Evolutionary conservation across 2,113 vertebrate genomes (phyloP), one percentile per base, ranked within the genome.

Genomic region (Ceyx margarethae): DNA sequence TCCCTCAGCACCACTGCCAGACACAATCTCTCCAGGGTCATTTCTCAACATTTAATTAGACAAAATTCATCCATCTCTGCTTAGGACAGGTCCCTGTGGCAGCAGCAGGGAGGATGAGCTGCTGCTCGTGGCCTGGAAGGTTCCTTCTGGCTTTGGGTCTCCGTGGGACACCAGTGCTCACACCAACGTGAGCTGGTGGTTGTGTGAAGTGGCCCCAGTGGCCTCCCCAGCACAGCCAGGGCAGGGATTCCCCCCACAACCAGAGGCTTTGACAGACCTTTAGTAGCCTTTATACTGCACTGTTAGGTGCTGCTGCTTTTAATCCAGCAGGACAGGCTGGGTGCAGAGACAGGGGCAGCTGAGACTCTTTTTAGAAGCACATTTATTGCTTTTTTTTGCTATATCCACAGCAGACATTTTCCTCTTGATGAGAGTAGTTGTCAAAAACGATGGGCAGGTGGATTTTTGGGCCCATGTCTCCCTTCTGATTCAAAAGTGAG

Each of bases 401-500:
- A 37, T 85, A 60, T 42, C 58, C 57, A 50, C 31, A 62, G 60
- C 50, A 56, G 53, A 33, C 57, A 69, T 80, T 73, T 92, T 91
- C 62, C 37, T 87, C 73, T 40, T 69, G 66, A 42, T 56, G 68
- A 66, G 48, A 80, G 37, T 14, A 84, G 42, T 21, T 35, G 58
- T 81, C 37, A 54, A 83, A 78, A 37, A 20, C 5, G 56, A 23
- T 53, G 77, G 76, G 72, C 79, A 79, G 74, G 40, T 50, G 61
- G 56, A 53, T 75, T 93, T 75, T 94, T 76, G 93, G 81, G 81
- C 75, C 86, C 56, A 2, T 1, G 12, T 56, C 31, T 86, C 45
- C 43, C 85, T 90, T 75, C 28, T 14, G 22, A 61, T 20, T 87
- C 54, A 78, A 50, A 92, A 73, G 73, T 68, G 87, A 97, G 90